phyloP scores from a whole-genome alignment of 2,113 vertebrate genomes.

The Edolisoma coerulescens region DNA sequence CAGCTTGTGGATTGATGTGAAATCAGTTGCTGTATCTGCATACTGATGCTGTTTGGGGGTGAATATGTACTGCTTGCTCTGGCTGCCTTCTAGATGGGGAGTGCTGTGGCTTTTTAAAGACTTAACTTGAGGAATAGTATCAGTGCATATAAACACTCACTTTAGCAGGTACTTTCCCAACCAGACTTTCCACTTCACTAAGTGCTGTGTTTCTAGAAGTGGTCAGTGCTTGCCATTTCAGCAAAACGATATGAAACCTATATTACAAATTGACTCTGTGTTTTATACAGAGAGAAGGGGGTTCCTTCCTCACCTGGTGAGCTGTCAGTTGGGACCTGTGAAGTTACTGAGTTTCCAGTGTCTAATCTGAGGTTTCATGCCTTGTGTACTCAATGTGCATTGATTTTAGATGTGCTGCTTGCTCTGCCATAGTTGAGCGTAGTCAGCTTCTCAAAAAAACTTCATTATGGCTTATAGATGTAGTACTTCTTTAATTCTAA shows the following conservation, averaged over 20 bases:
- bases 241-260: background rate
- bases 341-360: background rate
- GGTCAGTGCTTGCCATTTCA: background rate
- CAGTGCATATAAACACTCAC: background rate
- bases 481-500: background rate
- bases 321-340: background rate
- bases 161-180: background rate
- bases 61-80: background rate
- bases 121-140: background rate
- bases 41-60: background rate
- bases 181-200: background rate
- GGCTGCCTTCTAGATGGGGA: background rate
- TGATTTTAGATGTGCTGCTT: background rate
- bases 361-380: background rate
- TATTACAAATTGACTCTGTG: background rate
- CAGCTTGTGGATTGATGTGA: background rate
- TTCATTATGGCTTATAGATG: background rate
- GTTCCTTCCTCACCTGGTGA: background rate
- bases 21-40: background rate
- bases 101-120: background rate
- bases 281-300: background rate
- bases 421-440: background rate
- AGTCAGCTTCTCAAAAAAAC: background rate
- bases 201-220: background rate
- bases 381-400: background rate